Percentiles rank a stretch among this genome's conserved stretches.
Conservation (phyloP, 2,797 vertebrate genomes). For the Falco rusticolus region DNA sequence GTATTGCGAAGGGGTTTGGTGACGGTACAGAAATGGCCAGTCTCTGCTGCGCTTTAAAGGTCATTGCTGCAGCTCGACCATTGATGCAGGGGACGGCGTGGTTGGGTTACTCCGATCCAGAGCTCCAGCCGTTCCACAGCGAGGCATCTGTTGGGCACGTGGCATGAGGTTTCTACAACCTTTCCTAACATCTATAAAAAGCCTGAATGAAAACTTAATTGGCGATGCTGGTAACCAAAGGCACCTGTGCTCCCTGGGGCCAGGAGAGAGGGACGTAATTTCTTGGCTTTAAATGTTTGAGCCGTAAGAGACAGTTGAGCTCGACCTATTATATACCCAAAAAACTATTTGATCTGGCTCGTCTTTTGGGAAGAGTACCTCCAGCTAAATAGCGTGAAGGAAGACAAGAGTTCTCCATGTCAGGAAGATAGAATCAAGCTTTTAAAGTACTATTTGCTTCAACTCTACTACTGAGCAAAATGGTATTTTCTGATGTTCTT, state of each 20-base stretch:
- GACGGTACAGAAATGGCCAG: too few species aligned
- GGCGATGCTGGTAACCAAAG: neutral
- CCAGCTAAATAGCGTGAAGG: neutral
- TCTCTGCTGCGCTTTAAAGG: neutral
- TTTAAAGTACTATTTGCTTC: neutral
- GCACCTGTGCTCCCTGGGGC: neutral
- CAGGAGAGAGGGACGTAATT: neutral
- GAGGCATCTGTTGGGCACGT: neutral
- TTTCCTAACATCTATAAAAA: neutral
- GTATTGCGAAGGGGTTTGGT: neutral
- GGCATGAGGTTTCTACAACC: neutral
- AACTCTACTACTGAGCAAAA: neutral
- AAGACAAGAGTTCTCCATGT: neutral
- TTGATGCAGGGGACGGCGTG: neutral
- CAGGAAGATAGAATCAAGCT: neutral
- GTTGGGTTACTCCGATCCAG: neutral
- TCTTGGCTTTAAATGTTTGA: neutral
- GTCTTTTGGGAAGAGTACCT: neutral
- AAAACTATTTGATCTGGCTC: neutral
- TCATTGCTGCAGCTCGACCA: neutral
- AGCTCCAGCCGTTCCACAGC: neutral
- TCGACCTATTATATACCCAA: neutral
- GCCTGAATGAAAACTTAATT: neutral
- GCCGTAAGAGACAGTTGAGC: neutral
- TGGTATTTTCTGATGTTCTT: neutral